Evolutionary conservation across 2,113 vertebrate species (phyloP), one percentile per base, ranked within the genome.

Genomic region (Apodemus speciosus): DNA sequence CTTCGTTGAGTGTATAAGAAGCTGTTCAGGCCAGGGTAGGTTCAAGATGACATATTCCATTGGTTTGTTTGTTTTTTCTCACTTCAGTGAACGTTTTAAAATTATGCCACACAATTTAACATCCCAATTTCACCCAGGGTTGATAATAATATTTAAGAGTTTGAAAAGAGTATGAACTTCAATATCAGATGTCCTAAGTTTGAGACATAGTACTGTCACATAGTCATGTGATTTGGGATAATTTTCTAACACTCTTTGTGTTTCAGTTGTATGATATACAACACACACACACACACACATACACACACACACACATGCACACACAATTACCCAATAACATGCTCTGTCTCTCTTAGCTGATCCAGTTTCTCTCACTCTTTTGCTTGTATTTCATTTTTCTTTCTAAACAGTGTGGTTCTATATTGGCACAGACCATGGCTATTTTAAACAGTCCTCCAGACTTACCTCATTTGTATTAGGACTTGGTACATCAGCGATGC

Each of bases 221-320:
- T 62, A 56, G 32, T 15, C 35, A 4, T 49, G 56, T 69, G 40
- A 92, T 64, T 43, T 62, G 3, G 38, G 94, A 69, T 68, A 96
- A 91, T 94, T 91, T 75, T 35, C 76, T 93, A 95, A 83, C 91
- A 85, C 38, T 94, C 27, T 89, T 30, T 38, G n/a, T 88, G 80
- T 69, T 85, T 87, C 62, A 85, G n/a, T 68, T 95, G 89, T 81
- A 35, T 84, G 73, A 66, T 25, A 53, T 62, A 38, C 64, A 30
- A 21, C 84, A 80, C 16, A 69, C 35, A 38, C 69, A 71, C 69
- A 72, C n/a, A 38, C 21, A 72, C n/a, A 73, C n/a, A 25, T 21
- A 21, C 84, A 80, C 16, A 69, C 35, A 38, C 69, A 71, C 69
- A 72, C n/a, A 38, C 21, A 72, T 18, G 43, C n/a, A 25, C 38